Conservation (phyloP, 2,113 vertebrate genomes). For the Glaucomys volans region DNA sequence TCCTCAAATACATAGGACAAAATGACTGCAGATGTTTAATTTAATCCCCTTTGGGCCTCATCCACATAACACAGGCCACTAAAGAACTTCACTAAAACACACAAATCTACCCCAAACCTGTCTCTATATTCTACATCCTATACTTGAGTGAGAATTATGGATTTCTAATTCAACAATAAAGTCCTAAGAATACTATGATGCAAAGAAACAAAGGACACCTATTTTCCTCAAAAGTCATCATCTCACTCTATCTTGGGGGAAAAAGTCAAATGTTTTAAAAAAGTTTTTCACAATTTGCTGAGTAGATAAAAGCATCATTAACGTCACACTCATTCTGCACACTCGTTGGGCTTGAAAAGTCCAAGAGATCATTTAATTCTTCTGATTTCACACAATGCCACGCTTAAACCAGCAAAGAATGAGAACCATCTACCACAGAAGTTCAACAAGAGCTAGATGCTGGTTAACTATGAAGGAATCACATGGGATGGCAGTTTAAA, state of each 20-base stretch:
- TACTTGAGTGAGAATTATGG: neutral
- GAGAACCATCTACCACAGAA: neutral
- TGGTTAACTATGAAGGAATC: neutral
- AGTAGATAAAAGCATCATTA: slow-evolving; percentile 6
- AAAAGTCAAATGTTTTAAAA: neutral
- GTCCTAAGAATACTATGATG: neutral
- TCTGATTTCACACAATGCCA: neutral
- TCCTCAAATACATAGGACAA: neutral
- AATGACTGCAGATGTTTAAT: neutral
- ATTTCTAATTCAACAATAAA: slow-evolving; percentile 40
- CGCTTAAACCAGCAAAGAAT: neutral
- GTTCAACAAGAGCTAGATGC: neutral
- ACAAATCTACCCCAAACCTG: neutral
- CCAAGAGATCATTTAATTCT: neutral
- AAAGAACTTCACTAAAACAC: neutral
- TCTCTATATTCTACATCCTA: neutral
- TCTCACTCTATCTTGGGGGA: neutral
- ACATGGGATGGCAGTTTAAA: neutral
- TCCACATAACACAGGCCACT: neutral
- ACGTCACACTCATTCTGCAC: neutral
- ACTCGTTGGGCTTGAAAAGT: neutral
- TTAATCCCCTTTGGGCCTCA: slow-evolving; percentile 24
- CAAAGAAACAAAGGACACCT: neutral
- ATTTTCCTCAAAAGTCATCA: slow-evolving; percentile 15
- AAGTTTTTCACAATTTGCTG: slow-evolving; percentile 17